Evolutionary conservation across 1,140 invertebrate species (phyloP), one percentile per base, ranked within the genome.

Genomic region (Manduca sexta): DNA sequence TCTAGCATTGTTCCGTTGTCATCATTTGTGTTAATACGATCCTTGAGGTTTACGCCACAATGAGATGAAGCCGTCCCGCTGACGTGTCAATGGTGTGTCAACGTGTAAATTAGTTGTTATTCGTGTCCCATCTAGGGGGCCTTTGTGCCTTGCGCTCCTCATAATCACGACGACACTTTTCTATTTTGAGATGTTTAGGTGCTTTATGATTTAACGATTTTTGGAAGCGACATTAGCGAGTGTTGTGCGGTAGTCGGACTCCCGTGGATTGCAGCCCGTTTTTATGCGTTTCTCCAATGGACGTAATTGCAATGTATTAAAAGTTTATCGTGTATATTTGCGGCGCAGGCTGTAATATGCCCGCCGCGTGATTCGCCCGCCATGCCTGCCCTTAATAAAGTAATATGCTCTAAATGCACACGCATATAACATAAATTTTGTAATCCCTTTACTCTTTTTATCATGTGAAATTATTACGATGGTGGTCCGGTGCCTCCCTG

Each of bases 21-120:
- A 83, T 84, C 79, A 70, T 81, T 78, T 72, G 74, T 84, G 81
- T 84, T 83, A 84, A 83, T 84, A 74, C 70, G 69, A 78, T 78
- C 74, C 75, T 83, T 79, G 78, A 84, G 78, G 75, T 82, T 82
- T 82, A 64, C 67, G 59, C 77, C 70, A 84, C 81, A 84, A 81
- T 72, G 73, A 59, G 57, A 73, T 79, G 78, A 71, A 75, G 77
- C 69, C 69, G 69, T 81, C 71, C 57, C 68, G 56, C 52, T 54
- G 67, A 67, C 41, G 68, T 66, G 60, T 82, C 76, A 82, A 81
- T 81, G 74, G 69, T 59, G 77, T 74, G 81, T 78, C 74, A 72
- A 84, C 69, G 68, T 80, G 60, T 82, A 77, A 75, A 81, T 82
- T 82, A 79, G 74, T 76, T 74, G 78, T 84, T 72, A 77, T 77